These are phyloP conservation scores for Cyprinus carpio DNA, from an alignment of 2,113 vertebrate species.

Conservation along the genomic window DNA sequence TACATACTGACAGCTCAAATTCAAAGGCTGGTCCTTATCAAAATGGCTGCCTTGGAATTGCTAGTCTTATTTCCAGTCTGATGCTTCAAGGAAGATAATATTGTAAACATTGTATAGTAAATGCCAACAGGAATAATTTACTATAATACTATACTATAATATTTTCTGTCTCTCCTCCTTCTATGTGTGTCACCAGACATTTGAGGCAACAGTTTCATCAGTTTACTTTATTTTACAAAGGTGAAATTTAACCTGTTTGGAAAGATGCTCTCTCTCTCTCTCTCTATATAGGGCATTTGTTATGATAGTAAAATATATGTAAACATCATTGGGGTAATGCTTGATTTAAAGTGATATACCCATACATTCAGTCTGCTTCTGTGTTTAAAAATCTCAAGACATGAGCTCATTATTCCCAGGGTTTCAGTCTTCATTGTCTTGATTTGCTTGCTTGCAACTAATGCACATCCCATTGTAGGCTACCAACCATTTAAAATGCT, in stretches of 20 bases:
- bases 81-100: not conserved
- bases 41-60: constrained; percentile 62
- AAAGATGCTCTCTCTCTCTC: not conserved
- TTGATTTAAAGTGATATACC: constrained; percentile 10
- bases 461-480: constrained; percentile 56
- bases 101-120: not conserved
- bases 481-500: constrained; percentile 77
- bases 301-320: not conserved
- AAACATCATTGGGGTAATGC: not conserved
- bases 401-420: not conserved
- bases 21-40: constrained; percentile 53
- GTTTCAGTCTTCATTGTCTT: not conserved
- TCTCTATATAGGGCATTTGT: not conserved
- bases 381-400: constrained; percentile 3
- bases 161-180: not conserved
- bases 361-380: constrained; percentile 33
- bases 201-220: constrained; percentile 45
- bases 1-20: constrained; percentile 47
- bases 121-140: not conserved
- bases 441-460: not conserved
- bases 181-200: constrained; percentile 8
- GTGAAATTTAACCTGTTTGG: constrained; percentile 57
- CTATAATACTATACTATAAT: too few species aligned
- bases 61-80: not conserved
- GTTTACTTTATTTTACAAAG: constrained; percentile 71